These are phyloP conservation scores for Ceyx erithaca DNA, from an alignment of 2,797 vertebrate species.

Conservation along the genomic window DNA sequence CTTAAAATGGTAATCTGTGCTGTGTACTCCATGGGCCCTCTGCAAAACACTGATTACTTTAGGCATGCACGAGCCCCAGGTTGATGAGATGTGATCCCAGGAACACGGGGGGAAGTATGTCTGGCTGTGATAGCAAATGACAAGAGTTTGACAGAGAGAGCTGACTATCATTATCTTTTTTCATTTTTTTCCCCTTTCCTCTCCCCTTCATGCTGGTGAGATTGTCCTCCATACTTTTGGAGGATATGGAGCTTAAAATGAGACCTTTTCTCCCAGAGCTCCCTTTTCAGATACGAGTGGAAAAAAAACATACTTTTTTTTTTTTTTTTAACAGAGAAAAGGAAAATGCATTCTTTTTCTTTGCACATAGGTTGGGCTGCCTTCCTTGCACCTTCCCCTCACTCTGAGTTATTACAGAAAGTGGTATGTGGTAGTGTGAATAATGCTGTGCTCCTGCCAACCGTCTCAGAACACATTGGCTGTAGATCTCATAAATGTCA, in stretches of 20 bases:
- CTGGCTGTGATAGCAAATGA: not conserved
- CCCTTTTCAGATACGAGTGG: not conserved
- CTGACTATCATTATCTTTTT: not conserved
- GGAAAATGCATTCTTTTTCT: constrained; percentile 16
- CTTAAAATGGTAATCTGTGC: not conserved
- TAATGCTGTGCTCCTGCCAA: constrained; percentile 49
- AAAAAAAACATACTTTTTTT: not conserved
- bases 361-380: not conserved
- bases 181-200: accelerated
- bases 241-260: not conserved
- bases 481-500: constrained; percentile 50
- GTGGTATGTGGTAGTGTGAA: constrained; percentile 43
- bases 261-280: not conserved
- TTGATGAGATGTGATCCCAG: not conserved
- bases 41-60: not conserved
- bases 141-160: not conserved
- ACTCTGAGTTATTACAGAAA: constrained; percentile 46
- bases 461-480: constrained; percentile 23
- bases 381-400: constrained; percentile 3
- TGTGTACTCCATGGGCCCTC: not conserved
- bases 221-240: not conserved
- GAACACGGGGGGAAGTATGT: not conserved
- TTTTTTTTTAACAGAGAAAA: not conserved
- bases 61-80: not conserved
- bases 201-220: not conserved